A percentile compares a stretch with the other conserved stretches of the same genome.
Conservation (phyloP, 2,797 vertebrate species). For the Hafferia zeledoni region DNA sequence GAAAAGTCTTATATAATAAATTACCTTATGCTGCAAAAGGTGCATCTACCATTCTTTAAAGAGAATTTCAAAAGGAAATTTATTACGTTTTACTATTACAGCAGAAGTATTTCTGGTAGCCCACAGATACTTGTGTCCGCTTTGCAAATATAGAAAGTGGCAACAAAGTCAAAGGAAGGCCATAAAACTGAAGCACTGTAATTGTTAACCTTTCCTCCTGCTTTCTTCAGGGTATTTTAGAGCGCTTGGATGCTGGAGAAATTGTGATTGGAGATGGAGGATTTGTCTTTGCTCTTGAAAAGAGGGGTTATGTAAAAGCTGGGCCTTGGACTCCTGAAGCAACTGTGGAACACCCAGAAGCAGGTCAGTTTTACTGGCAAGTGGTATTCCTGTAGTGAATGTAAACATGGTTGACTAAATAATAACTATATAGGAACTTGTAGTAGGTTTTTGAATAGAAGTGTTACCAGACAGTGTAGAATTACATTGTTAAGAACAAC, state of each 20-base stretch:
- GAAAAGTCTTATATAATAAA: neutral
- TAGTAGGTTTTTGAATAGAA: neutral
- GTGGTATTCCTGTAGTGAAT: neutral
- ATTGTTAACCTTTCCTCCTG: neutral
- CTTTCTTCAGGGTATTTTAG: slow-evolving; percentile 85
- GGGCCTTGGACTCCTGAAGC: slow-evolving; percentile 99
- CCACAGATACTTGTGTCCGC: neutral
- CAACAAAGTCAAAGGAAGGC: neutral
- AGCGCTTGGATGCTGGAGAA: slow-evolving; percentile 89
- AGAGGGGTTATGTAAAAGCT: slow-evolving; percentile 94
- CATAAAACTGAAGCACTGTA: neutral
- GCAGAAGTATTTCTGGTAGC: neutral
- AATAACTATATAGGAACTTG: neutral
- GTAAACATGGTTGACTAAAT: neutral
- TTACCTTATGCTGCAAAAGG: neutral
- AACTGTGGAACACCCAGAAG: slow-evolving; percentile 90
- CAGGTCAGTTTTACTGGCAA: slow-evolving; percentile 80
- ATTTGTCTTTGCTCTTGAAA: slow-evolving; percentile 95
- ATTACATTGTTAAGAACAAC: neutral
- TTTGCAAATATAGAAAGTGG: neutral
- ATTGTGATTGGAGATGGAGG: slow-evolving; percentile 95
- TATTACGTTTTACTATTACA: neutral
- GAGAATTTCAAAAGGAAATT: neutral
- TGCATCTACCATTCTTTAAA: neutral
- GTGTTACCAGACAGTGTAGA: neutral